phyloP scores from a whole-genome alignment of 2,888 invertebrate genomes.

The Podabrus alpinus region DNA sequence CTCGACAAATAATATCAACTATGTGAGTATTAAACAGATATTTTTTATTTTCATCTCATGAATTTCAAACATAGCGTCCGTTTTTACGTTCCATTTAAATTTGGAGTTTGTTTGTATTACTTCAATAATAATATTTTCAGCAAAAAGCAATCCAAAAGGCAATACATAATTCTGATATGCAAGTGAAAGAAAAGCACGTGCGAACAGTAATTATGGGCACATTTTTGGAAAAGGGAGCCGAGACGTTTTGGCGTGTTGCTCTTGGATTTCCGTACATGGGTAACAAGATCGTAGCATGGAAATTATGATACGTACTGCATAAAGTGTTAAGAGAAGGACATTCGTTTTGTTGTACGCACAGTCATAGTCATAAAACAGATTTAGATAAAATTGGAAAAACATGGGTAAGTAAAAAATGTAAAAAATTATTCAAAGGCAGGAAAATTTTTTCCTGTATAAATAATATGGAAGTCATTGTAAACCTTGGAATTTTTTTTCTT shows the following conservation, averaged over 20 bases:
- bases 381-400: conserved; percentile 87
- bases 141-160: conserved; percentile 90
- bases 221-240: conserved; percentile 88
- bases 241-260: conserved; percentile 83
- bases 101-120: no score
- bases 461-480: no score
- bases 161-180: conserved; percentile 87
- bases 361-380: conserved; percentile 77
- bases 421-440: no score
- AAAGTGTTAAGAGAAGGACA: conserved; percentile 97
- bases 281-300: conserved; percentile 97
- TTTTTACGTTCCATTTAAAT: no score
- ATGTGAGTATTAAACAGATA: background rate
- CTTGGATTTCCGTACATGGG: conserved; percentile 81
- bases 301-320: conserved; percentile 97
- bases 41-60: no score
- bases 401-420: conserved; percentile 71
- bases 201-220: conserved; percentile 93
- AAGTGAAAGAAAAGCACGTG: conserved; percentile 98
- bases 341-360: conserved; percentile 83
- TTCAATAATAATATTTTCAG: conserved; percentile 56
- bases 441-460: no score
- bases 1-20: no score
- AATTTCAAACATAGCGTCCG: no score
- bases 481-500: no score